These are phyloP conservation scores for Dryadula phaetusa DNA, from an alignment of 2,888 invertebrate genomes.

Conservation along the genomic window DNA sequence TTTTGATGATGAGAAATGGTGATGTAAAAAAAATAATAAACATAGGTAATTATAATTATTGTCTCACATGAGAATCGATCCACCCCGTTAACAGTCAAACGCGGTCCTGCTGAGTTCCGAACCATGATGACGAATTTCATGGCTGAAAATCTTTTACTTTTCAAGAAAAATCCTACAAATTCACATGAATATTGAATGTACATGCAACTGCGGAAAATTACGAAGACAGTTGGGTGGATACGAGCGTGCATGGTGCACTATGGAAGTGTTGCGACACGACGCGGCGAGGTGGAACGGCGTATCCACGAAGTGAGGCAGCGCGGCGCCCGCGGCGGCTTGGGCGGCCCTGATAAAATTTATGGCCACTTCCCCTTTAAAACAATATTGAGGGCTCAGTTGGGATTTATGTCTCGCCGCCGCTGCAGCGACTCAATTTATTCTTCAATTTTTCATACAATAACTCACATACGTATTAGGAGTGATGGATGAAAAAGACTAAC, in stretches of 20 bases:
- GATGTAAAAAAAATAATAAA: too few relatives aligned
- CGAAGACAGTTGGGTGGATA: slow-evolving; percentile 57
- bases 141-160: slow-evolving; percentile 58
- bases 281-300: slow-evolving; percentile 52
- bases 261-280: slow-evolving; percentile 45
- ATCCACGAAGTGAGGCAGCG: slow-evolving; percentile 49
- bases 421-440: slow-evolving; percentile 85
- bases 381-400: slow-evolving; percentile 85
- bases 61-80: too few relatives aligned
- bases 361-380: slow-evolving; percentile 85
- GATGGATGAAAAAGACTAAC: slow-evolving; percentile 85
- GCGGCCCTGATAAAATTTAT: slow-evolving; percentile 84
- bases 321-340: slow-evolving; percentile 66
- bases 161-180: slow-evolving; percentile 65
- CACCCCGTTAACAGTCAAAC: too few relatives aligned
- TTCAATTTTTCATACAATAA: slow-evolving; percentile 85
- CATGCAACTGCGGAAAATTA: slow-evolving; percentile 77
- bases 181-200: slow-evolving; percentile 72
- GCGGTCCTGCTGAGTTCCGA: too few relatives aligned
- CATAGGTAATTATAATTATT: too few relatives aligned
- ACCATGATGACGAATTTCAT: too few relatives aligned
- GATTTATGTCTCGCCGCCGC: slow-evolving; percentile 84
- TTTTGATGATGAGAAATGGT: too few relatives aligned
- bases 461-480: slow-evolving; percentile 85
- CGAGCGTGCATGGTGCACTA: slow-evolving; percentile 38